Percentiles rank a stretch among this genome's conserved stretches.
Evolutionary conservation across 1,140 invertebrate species (phyloP).

Genomic region (Odontomachus brunneus): DNA sequence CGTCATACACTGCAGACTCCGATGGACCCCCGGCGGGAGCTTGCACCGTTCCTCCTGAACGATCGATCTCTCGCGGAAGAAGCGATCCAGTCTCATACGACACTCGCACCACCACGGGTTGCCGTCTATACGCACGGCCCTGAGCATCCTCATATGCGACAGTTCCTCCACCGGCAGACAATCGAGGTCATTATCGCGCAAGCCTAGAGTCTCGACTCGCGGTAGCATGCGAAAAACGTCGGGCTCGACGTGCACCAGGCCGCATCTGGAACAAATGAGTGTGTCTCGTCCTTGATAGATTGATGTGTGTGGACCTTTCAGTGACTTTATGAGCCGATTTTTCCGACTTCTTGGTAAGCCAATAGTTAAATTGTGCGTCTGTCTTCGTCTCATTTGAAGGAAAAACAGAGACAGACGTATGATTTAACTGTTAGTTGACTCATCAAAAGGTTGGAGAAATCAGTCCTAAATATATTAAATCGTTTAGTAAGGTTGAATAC

Average conservation of each 20-base stretch:
- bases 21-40: neutral
- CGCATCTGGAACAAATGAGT: constrained; percentile 61
- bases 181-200: constrained; percentile 78
- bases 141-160: constrained; percentile 57
- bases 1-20: constrained; percentile 67
- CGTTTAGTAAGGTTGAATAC: no score
- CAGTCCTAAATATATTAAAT: no score
- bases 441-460: no score
- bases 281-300: no score
- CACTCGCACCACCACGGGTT: constrained; percentile 79
- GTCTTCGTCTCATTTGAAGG: no score
- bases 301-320: no score
- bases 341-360: no score
- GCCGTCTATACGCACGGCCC: constrained; percentile 69
- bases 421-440: no score
- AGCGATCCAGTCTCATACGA: constrained; percentile 58
- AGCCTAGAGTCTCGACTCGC: constrained; percentile 68
- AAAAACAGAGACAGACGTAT: no score
- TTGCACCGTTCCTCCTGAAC: constrained; percentile 54
- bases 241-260: constrained; percentile 73
- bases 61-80: constrained; percentile 66
- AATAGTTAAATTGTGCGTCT: no score
- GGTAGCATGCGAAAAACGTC: constrained; percentile 68
- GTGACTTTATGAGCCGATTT: no score
- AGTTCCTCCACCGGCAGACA: constrained; percentile 74